Percentiles rank a stretch among this genome's conserved stretches.
Evolutionary conservation across 2,113 vertebrate species (phyloP).

Genomic region (Opisthocomus hoazin): DNA sequence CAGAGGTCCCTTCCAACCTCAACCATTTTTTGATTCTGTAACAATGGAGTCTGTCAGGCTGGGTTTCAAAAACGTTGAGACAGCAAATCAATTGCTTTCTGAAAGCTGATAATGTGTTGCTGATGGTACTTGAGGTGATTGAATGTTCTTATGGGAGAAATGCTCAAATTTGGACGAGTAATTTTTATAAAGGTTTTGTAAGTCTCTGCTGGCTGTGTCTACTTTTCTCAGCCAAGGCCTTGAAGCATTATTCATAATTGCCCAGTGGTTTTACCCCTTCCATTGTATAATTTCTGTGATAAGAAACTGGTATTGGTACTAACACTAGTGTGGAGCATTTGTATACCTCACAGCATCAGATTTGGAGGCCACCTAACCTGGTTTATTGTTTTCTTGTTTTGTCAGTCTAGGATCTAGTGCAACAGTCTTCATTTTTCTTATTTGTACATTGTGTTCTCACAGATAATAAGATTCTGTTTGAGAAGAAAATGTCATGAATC

Average conservation of each 20-base stretch:
- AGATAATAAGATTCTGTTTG: not conserved
- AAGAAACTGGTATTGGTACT: not conserved
- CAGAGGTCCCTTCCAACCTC: not conserved
- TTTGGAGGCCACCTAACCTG: not conserved
- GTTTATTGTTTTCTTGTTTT: not conserved
- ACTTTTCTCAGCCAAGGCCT: not conserved
- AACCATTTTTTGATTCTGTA: not conserved
- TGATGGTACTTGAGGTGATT: not conserved
- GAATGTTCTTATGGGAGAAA: not conserved
- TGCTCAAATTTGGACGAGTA: not conserved
- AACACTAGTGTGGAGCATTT: not conserved
- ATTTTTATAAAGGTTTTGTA: not conserved
- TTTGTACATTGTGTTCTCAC: not conserved
- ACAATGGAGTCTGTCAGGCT: not conserved
- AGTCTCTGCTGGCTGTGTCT: not conserved
- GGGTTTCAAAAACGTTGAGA: not conserved
- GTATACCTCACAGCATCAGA: not conserved
- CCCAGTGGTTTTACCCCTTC: not conserved
- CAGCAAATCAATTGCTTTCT: not conserved
- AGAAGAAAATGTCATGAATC: not conserved
- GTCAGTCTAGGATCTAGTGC: not conserved
- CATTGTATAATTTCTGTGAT: not conserved
- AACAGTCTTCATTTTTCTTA: not conserved
- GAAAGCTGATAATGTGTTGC: not conserved
- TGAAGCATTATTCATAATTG: not conserved